A percentile compares a stretch with the other conserved stretches of the same genome.
Evolutionary conservation across 2,113 vertebrate species (phyloP).

Genomic region (Micronycteris hirsuta): DNA sequence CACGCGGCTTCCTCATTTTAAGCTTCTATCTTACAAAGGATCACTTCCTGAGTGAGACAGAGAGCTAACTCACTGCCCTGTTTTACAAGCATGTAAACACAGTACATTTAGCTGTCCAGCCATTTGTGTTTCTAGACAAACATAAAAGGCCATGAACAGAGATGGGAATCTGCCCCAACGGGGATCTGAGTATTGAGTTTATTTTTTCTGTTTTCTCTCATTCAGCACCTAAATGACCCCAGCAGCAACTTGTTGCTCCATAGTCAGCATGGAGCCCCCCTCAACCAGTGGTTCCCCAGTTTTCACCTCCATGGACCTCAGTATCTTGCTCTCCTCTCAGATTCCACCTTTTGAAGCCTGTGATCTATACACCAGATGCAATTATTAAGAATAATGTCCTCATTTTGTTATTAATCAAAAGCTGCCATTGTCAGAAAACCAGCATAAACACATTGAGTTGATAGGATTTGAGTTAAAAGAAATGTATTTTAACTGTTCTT

Average conservation of each 20-base stretch:
- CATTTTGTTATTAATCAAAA: constrained; percentile 5
- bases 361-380: not conserved
- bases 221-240: not conserved
- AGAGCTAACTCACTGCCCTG: not conserved
- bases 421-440: not conserved
- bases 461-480: not conserved
- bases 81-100: not conserved
- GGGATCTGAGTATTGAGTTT: not conserved
- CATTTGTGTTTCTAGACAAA: not conserved
- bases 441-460: not conserved
- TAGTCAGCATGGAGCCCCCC: too few relatives aligned
- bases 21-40: not conserved
- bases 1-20: not conserved
- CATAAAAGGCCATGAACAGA: not conserved
- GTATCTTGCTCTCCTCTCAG: not conserved
- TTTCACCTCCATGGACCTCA: not conserved
- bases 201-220: not conserved
- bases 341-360: not conserved
- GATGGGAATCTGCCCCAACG: not conserved
- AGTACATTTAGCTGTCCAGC: not conserved
- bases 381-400: not conserved
- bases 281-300: not conserved
- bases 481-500: not conserved
- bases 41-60: not conserved
- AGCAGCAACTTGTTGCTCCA: not conserved